Evolutionary conservation across 2,888 invertebrate species (phyloP), one percentile per base, ranked within the genome.

Genomic region (Aphodius sticticus): DNA sequence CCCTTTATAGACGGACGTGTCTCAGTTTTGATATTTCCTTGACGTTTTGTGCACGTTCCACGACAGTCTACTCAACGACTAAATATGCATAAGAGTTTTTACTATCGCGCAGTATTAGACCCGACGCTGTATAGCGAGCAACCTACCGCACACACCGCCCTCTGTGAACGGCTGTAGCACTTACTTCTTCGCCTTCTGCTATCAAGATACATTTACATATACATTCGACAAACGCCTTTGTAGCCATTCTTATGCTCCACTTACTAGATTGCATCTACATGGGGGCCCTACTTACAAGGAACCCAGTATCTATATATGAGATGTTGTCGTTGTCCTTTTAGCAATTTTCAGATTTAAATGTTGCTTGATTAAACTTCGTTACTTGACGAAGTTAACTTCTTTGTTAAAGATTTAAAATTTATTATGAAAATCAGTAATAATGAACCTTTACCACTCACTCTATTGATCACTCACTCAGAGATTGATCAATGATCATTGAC

Each of bases 121-220:
- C 26, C 53, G 53, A 53, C 9, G 53, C 53, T 53, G 12, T 12
- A 12, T 26, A 53, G 53, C 53, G 53, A 53, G 53, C 53, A 53
- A 53, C 53, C 53, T 53, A 53, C 53, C 53, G 53, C 53, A 53
- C 53, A 53, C 53, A 53, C 53, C 53, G 53, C 53, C 53, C 53
- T 12, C 53, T 53, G 53, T 53, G 53, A 53, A 53, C 53, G 53
- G 53, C 53, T 53, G 53, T 53, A 12, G 53, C 53, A 53, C 53
- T 53, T 53, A 53, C 53, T 53, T 53, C 53, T 53, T 53, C 53
- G 53, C 53, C 53, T 53, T 53, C 53, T 53, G 53, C 53, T 53
- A 53, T 53, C 53, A 53, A 53, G 53, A 53, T 53, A 53, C 53
- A 53, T 53, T 53, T 53, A 53, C 53, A 53, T 53, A 53, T 53